phyloP scores from a whole-genome alignment of 2,113 vertebrate genomes.

The Pterocles orientalis region DNA sequence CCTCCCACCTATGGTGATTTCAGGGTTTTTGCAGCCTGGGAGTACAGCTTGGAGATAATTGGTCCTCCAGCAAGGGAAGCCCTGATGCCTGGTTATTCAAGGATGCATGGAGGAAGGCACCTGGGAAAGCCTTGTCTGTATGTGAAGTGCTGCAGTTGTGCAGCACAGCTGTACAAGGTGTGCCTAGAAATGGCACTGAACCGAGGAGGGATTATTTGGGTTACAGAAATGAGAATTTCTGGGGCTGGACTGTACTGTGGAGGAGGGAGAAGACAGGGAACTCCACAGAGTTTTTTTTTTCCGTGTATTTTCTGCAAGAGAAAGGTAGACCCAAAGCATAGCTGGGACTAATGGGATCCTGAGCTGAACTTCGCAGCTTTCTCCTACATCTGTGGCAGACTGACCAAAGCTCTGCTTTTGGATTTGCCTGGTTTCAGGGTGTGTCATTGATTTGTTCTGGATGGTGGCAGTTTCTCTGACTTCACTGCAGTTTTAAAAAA shows the following conservation, averaged over 20 bases:
- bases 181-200: neutral
- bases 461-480: conserved; percentile 20
- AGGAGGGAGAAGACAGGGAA: neutral
- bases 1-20: neutral
- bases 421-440: conserved; percentile 37
- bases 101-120: neutral
- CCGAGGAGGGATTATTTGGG: neutral
- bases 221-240: neutral
- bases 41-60: neutral
- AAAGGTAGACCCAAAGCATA: neutral
- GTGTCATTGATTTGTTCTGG: conserved; percentile 59
- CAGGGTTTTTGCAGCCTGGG: neutral
- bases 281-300: neutral
- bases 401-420: neutral
- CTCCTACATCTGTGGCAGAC: neutral
- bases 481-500: neutral
- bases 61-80: neutral
- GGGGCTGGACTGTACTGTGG: neutral
- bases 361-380: conserved; percentile 43
- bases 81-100: neutral
- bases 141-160: neutral
- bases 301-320: neutral
- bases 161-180: neutral
- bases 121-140: neutral
- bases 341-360: conserved; percentile 16